Percentiles rank a stretch among this genome's conserved stretches.
Evolutionary conservation across 2,113 vertebrate genomes (phyloP).

Genomic region (Actinemys pallida): DNA sequence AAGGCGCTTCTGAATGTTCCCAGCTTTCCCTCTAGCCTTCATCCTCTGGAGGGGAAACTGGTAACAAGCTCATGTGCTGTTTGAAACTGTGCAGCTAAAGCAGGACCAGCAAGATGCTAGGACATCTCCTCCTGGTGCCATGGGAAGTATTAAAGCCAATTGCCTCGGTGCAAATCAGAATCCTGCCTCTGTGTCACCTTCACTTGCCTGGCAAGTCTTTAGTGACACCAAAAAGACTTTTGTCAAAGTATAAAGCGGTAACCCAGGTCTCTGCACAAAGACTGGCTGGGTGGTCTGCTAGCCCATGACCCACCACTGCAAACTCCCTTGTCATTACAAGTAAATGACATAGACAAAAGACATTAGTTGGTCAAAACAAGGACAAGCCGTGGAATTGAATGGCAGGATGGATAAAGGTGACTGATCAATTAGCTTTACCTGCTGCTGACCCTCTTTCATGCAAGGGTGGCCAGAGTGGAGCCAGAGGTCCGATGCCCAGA

Average conservation of each 20-base stretch:
- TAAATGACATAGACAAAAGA: neutral
- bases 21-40: neutral
- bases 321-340: neutral
- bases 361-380: neutral
- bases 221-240: neutral
- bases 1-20: neutral
- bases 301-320: no score
- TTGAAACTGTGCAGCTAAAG: neutral
- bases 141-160: neutral
- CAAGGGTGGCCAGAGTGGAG: neutral
- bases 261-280: neutral
- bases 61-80: neutral
- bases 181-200: neutral
- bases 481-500: no score
- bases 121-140: neutral
- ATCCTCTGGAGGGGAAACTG: neutral
- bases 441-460: neutral
- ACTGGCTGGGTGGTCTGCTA: neutral
- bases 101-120: neutral
- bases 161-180: neutral
- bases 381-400: neutral
- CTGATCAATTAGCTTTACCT: neutral
- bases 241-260: neutral
- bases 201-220: neutral
- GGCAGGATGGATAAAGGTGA: neutral